A percentile compares a stretch with the other conserved stretches of the same genome.
These are phyloP conservation scores for Lipophrys pholis DNA, from an alignment of 2,113 vertebrate genomes.

Conservation along the genomic window DNA sequence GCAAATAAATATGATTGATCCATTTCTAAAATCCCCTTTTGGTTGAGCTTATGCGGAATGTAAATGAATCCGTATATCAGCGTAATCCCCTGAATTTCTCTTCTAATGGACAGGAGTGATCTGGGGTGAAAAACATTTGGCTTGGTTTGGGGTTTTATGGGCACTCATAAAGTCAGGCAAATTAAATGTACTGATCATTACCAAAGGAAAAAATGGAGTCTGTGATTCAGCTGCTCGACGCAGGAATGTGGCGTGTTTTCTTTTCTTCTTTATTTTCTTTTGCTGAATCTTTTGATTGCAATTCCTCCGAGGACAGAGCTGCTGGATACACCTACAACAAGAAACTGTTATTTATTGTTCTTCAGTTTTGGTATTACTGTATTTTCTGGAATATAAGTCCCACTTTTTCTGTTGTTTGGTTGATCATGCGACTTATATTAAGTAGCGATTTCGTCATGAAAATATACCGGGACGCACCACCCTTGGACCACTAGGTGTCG, in stretches of 20 bases:
- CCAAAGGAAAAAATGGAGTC: conserved; percentile 16
- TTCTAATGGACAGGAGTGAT: conserved; percentile 34
- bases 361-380: too few species aligned
- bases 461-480: too few species aligned
- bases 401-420: too few species aligned
- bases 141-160: conserved; percentile 35
- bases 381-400: too few species aligned
- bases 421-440: too few species aligned
- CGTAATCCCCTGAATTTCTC: not conserved
- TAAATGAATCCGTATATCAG: conserved; percentile 21
- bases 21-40: conserved; percentile 16
- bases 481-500: too few species aligned
- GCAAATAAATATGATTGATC: conserved; percentile 30
- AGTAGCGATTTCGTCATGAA: too few species aligned
- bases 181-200: conserved; percentile 37
- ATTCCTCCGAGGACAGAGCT: not conserved
- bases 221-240: conserved; percentile 6
- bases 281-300: not conserved
- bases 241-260: conserved; percentile 33
- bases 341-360: not conserved
- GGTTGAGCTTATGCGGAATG: not conserved
- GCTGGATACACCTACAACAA: not conserved
- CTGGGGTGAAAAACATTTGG: conserved; percentile 26
- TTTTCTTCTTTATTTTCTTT: too few species aligned
- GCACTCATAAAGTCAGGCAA: conserved; percentile 26